A percentile compares a stretch with the other conserved stretches of the same genome.
Evolutionary conservation across 2,797 vertebrate genomes (phyloP).

Genomic region (Carapus acus): DNA sequence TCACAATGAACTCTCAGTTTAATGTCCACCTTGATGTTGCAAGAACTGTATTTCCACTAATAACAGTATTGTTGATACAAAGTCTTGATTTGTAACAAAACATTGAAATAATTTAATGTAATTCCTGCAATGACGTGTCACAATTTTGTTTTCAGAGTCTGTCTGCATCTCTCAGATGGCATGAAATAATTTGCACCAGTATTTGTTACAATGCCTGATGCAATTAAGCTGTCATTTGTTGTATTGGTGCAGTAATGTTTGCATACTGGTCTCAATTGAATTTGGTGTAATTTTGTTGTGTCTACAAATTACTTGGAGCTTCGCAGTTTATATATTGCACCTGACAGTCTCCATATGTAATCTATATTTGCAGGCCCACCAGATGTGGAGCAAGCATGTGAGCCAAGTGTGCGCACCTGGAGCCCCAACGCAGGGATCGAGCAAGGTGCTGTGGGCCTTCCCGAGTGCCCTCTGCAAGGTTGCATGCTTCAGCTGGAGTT

Average conservation of each 20-base stretch:
- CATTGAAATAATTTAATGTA: not conserved
- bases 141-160: slow-evolving; percentile 2
- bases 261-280: slow-evolving; percentile 1
- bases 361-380: slow-evolving; percentile 77
- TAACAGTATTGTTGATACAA: slow-evolving; percentile 25
- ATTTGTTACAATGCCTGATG: slow-evolving; percentile 5
- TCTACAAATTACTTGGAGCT: slow-evolving; percentile 5
- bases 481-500: slow-evolving; percentile 97
- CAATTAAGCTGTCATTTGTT: slow-evolving; percentile 12
- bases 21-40: slow-evolving; percentile 50
- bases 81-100: slow-evolving; percentile 14
- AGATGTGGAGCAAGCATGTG: slow-evolving; percentile 94
- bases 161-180: not conserved
- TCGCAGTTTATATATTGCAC: slow-evolving; percentile 5
- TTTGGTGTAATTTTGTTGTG: slow-evolving; percentile 10
- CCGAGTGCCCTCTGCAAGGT: slow-evolving; percentile 88
- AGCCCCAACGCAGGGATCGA: slow-evolving; percentile 85
- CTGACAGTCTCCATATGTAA: slow-evolving; percentile 20
- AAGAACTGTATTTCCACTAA: slow-evolving; percentile 28
- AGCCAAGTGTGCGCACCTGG: slow-evolving; percentile 95
- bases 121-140: not conserved
- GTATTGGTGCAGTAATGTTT: not conserved
- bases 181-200: slow-evolving; percentile 4
- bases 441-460: slow-evolving; percentile 75
- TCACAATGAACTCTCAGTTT: slow-evolving; percentile 70